Base-by-base conservation (phyloP, 2,113 vertebrate species). In the Boleophthalmus pectinirostris region DNA sequence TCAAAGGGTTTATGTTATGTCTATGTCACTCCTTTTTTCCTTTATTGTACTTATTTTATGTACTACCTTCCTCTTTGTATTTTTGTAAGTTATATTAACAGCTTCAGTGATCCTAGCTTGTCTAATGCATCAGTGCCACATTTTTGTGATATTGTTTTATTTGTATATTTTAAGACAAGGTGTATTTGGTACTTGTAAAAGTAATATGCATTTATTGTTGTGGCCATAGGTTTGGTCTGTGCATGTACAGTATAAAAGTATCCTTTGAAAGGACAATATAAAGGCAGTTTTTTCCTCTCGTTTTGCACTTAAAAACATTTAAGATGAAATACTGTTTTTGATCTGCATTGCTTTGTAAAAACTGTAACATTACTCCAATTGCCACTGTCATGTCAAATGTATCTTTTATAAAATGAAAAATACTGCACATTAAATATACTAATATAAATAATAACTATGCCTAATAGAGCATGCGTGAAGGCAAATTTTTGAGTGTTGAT, bases 291-390 rank as follows among this genome's bases (percentile, higher is more conserved):
- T 75, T 18, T 47, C 16, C 14, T 61, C 24, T 61, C 13, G 8
- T 66, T 77, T 90, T 88, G 91, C 91, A 91, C 91, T 91, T 91
- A 66, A 53, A 29, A 35, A 68, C 38, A 73, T 70, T 23, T 10
- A 66, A 77, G 38, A 29, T 1, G 1, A 74, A 82, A 72, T 72
- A 72, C 49, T 43, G 46, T 72, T 72, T 24, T 69, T 57, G 15
- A 84, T 74, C 46, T 65, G 66, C 67, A 82, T 77, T 83, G 70
- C 65, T 68, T 85, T 82, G 38, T 57, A 58, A 83, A 82, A 79
- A 38, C 7, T 79, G 80, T 86, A 79, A 82, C 85, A 82, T 21
- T 70, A 38, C 49, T 51, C 70, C 70, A 70, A 72, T 67, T 77
- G 57, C 78, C 67, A 70, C 73, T 66, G 70, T 33, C 13, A 65